Evolutionary conservation across 2,888 invertebrate genomes (phyloP), one percentile per base, ranked within the genome.

Genomic region (Abrostola tripartita): DNA sequence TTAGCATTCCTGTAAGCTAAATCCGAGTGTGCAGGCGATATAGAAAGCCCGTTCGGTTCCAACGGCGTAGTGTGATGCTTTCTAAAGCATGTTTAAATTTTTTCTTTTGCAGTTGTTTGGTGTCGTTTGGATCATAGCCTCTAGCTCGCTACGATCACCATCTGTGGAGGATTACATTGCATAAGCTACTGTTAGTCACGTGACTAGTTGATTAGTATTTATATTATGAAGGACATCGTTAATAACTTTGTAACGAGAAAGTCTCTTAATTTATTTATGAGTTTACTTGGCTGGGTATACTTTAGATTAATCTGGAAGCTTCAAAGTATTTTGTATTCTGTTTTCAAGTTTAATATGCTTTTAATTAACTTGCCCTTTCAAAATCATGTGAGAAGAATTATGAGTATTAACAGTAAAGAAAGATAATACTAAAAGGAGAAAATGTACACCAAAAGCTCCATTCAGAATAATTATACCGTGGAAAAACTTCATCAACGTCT

Each of bases 41-140:
- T 92, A 92, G 81, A 87, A 91, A 92, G 92, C 92, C 93, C 90
- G 88, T 91, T 92, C 88, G 89, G 90, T 87, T 90, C 87, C 89
- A 89, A 87, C 89, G 85, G 85, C 89, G 85, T 84, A 83, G 84
- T 88, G 90, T 90, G 86, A 89, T 86, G 90, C 89, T 90, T 88
- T 92, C 91, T 95, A 95, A 93, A 95, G 95, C 95, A 95, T 95
- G 92, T 95, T 95, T 92, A 95, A 89, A 90, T 95, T 95, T 91
- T 95, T 95, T 94, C 95, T 91, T 95, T 95, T 95, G 94, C 95
- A 95, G 95, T 95, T 94, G 94, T 95, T 95, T 92, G 95, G 95
- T 92, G 95, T 95, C 78, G 93, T 95, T 95, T 95, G 95, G 88
- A 95, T 95, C 95, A 95, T 95, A 94, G 92, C 95, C 77, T 95